A percentile compares a stretch with the other conserved stretches of the same genome.
These are phyloP conservation scores for Dascyllus trimaculatus DNA, from an alignment of 2,113 vertebrate species.

Conservation along the genomic window DNA sequence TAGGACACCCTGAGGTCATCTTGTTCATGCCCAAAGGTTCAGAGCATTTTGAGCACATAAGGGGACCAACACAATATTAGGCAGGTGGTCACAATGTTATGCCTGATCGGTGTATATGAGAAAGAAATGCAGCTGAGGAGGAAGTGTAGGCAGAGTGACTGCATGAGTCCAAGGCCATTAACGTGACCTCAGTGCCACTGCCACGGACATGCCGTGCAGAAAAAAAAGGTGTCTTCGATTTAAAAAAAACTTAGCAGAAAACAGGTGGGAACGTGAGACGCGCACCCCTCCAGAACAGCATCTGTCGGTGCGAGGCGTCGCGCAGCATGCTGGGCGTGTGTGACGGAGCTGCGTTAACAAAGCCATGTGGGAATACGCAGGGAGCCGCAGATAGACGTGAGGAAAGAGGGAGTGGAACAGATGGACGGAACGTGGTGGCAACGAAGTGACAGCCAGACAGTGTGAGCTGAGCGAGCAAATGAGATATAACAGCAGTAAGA, in stretches of 20 bases:
- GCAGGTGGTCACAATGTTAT: too few species aligned
- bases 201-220: constrained; percentile 32
- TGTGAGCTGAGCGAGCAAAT: constrained; percentile 42
- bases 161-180: background rate
- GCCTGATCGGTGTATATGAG: too few species aligned
- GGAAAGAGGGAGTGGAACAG: constrained; percentile 73
- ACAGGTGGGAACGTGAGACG: constrained; percentile 62
- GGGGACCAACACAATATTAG: too few species aligned
- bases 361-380: constrained; percentile 73
- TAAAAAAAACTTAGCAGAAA: background rate
- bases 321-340: constrained; percentile 49
- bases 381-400: constrained; percentile 62
- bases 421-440: constrained; percentile 67
- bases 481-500: constrained; percentile 41
- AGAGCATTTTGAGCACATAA: too few species aligned
- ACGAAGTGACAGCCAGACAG: constrained; percentile 39
- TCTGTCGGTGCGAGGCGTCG: constrained; percentile 65
- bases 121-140: background rate
- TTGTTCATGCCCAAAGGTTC: too few species aligned
- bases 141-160: constrained; percentile 12
- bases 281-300: constrained; percentile 65
- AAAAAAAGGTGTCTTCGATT: background rate
- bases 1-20: too few species aligned
- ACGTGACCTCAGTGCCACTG: constrained; percentile 10
- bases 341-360: constrained; percentile 73